Conservation (phyloP, 2,888 invertebrate genomes). For the Pollenia griseotomentosa region DNA sequence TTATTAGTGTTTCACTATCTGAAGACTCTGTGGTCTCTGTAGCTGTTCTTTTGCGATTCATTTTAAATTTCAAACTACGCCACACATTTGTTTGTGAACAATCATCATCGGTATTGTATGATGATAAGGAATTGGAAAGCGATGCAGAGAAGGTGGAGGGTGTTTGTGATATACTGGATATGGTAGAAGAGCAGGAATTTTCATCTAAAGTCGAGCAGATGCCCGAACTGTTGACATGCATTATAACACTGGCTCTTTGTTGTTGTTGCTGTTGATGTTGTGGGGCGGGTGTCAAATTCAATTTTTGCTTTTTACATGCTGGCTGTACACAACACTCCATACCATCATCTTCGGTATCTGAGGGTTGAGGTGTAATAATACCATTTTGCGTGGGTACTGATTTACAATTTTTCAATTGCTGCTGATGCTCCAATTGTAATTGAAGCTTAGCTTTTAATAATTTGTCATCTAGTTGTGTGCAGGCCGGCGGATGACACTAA, state of each 20-base stretch:
- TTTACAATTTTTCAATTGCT: slow-evolving; percentile 53
- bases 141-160: slow-evolving; percentile 32
- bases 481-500: slow-evolving; percentile 45
- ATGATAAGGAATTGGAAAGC: slow-evolving; percentile 36
- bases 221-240: slow-evolving; percentile 93
- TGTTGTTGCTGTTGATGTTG: slow-evolving; percentile 64
- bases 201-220: slow-evolving; percentile 85
- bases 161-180: slow-evolving; percentile 72
- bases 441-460: slow-evolving; percentile 80
- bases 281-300: slow-evolving; percentile 82
- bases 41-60: slow-evolving; percentile 80
- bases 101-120: slow-evolving; percentile 77
- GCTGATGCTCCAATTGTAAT: slow-evolving; percentile 73
- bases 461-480: slow-evolving; percentile 78
- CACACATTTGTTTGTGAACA: slow-evolving; percentile 82
- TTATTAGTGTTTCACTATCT: slow-evolving; percentile 45
- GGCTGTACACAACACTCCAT: slow-evolving; percentile 84
- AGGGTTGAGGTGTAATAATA: slow-evolving; percentile 91
- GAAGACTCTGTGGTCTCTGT: slow-evolving; percentile 62
- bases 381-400: slow-evolving; percentile 70
- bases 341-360: slow-evolving; percentile 91
- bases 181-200: slow-evolving; percentile 75
- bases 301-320: slow-evolving; percentile 84
- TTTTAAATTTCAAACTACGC: slow-evolving; percentile 83
- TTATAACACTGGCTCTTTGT: slow-evolving; percentile 91